A percentile compares a stretch with the other conserved stretches of the same genome.
Conservation (phyloP, 1,140 invertebrate species). For the Hylyphantes graminicola region DNA sequence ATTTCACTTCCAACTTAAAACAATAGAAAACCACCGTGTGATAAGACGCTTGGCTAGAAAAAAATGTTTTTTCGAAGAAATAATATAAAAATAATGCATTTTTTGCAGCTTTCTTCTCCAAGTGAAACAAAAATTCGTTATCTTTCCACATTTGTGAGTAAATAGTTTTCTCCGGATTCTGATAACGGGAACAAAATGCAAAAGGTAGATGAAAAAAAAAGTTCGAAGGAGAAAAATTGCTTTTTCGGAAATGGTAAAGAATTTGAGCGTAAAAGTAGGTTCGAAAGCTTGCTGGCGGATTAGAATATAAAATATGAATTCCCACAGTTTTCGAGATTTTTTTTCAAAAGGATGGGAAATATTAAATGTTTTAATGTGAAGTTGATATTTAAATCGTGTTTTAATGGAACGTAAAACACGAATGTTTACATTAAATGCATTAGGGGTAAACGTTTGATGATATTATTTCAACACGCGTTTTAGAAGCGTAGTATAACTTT, state of each 20-base stretch:
- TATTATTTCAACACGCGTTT: too few relatives aligned
- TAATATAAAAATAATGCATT: conserved; percentile 21
- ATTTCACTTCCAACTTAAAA: conserved; percentile 55
- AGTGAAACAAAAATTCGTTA: conserved; percentile 56
- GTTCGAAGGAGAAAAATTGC: conserved; percentile 21
- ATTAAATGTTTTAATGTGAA: too few relatives aligned
- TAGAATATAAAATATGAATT: too few relatives aligned
- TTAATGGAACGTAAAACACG: too few relatives aligned
- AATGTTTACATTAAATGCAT: too few relatives aligned
- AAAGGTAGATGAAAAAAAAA: conserved; percentile 27
- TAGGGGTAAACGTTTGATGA: too few relatives aligned
- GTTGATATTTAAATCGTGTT: too few relatives aligned
- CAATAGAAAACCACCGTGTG: conserved; percentile 45
- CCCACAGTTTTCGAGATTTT: too few relatives aligned
- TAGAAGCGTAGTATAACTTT: too few relatives aligned
- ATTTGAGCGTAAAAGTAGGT: not conserved
- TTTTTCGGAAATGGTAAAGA: conserved; percentile 25
- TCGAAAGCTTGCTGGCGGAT: too few relatives aligned
- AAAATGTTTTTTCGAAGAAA: conserved; percentile 31
- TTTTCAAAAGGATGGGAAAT: too few relatives aligned
- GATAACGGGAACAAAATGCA: conserved; percentile 56
- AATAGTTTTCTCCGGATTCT: conserved; percentile 56
- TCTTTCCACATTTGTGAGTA: conserved; percentile 59
- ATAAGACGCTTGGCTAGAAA: conserved; percentile 34
- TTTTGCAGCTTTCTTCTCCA: conserved; percentile 8